phyloP scores from a whole-genome alignment of 2,797 vertebrate genomes.

The Hemitrygon akajei region DNA sequence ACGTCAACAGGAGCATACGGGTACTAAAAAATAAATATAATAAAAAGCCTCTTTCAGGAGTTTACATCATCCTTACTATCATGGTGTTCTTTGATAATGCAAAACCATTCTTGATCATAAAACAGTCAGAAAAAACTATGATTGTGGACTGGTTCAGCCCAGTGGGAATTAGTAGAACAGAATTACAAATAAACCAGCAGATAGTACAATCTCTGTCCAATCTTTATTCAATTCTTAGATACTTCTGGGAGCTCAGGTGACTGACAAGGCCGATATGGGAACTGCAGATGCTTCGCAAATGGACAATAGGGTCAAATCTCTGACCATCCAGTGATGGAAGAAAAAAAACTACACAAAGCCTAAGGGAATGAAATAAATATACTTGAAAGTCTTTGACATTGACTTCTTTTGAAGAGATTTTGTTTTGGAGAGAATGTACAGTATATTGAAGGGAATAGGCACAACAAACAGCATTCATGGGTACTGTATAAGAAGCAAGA shows the following conservation, averaged over 20 bases:
- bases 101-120: neutral
- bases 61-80: neutral
- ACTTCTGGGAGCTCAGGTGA: too few species aligned
- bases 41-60: neutral
- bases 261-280: too few species aligned
- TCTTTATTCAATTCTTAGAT: too few species aligned
- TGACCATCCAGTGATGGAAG: neutral
- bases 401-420: neutral
- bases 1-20: too few species aligned
- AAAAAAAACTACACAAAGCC: neutral
- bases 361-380: neutral
- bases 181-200: neutral
- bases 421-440: neutral
- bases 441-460: neutral
- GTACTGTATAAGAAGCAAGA: neutral
- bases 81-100: neutral
- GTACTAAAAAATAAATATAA: too few species aligned
- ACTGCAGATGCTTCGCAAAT: too few species aligned
- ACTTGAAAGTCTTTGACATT: neutral
- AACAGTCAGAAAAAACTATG: neutral
- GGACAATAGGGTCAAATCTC: neutral
- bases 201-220: neutral
- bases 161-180: neutral
- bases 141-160: neutral
- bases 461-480: neutral